Evolutionary conservation across 2,797 vertebrate genomes (phyloP), one percentile per base, ranked within the genome.

Genomic region (Argyrosomus regius): DNA sequence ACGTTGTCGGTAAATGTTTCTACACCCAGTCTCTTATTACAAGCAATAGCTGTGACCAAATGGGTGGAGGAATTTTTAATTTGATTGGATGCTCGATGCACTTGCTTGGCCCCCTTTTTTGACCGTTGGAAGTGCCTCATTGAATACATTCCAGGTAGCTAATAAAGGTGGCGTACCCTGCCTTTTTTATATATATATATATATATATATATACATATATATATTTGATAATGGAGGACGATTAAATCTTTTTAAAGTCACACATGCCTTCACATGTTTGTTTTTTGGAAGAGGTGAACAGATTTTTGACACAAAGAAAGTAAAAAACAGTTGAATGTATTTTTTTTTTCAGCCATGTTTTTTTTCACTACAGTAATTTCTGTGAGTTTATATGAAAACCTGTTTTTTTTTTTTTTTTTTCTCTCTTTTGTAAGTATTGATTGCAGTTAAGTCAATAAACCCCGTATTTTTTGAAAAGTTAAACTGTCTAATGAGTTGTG

Each of bases 401-500:
- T 93, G 74, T 91, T 94, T 95, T 95, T 91, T 95, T 95, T 95
- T 95, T 46, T 63, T 45, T 13, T 45, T 8, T 35, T 7, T 35
- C 35, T 39, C 22, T 73, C 50, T 96, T 96, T 98, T 98, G 97
- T 98, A 98, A 98, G 95, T 96, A 98, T 97, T 98, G 97, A 98
- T 98, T 98, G 97, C 97, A 98, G 97, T 98, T 98, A 96, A 98
- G 97, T 97, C 98, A 99, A 99, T 99, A 99, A 98, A 98, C 96
- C 97, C 97, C 88, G 80, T 96, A 95, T 96, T 96, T 93, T 96
- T 95, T 88, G 92, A 96, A 94, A 95, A 93, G 71, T 85, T 83
- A 50, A 86, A 77, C 63, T 75, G 86, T 82, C 67, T 92, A 4
- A 63, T 61, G 75, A 80, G 65, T 88, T 67, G 56, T 89, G 57